Conservation (phyloP, 1,140 invertebrate genomes). For the Andricus grossulariae region DNA sequence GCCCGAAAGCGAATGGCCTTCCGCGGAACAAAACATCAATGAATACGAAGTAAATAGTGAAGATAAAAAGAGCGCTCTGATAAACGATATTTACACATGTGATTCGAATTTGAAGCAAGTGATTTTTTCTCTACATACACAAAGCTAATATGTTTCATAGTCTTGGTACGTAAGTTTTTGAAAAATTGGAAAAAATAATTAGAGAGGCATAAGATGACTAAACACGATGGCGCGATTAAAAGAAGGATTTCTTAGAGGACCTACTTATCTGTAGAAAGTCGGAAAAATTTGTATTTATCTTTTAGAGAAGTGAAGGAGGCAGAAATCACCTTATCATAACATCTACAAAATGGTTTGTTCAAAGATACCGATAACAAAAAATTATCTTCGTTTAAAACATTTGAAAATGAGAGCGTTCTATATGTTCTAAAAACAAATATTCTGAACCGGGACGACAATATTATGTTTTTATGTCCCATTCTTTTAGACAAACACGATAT, state of each 20-base stretch:
- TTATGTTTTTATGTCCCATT: slow-evolving; percentile 53
- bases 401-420: slow-evolving; percentile 42
- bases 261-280: neutral
- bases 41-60: slow-evolving; percentile 36
- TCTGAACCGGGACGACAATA: slow-evolving; percentile 46
- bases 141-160: no score
- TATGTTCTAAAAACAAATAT: slow-evolving; percentile 56
- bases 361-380: slow-evolving; percentile 31
- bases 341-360: slow-evolving; percentile 42
- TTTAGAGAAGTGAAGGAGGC: slow-evolving; percentile 28
- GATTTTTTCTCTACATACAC: no score
- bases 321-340: slow-evolving; percentile 34
- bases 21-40: slow-evolving; percentile 9
- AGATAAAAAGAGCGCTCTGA: slow-evolving; percentile 35
- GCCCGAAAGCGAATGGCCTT: slow-evolving; percentile 48
- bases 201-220: no score
- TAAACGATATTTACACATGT: slow-evolving; percentile 2
- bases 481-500: slow-evolving; percentile 53
- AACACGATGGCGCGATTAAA: no score
- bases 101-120: neutral
- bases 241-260: neutral
- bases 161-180: no score
- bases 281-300: neutral
- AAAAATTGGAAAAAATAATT: no score
- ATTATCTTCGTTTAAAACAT: slow-evolving; percentile 38